These are phyloP conservation scores for Eupleurogrammus muticus DNA, from an alignment of 2,797 vertebrate genomes.

Conservation along the genomic window DNA sequence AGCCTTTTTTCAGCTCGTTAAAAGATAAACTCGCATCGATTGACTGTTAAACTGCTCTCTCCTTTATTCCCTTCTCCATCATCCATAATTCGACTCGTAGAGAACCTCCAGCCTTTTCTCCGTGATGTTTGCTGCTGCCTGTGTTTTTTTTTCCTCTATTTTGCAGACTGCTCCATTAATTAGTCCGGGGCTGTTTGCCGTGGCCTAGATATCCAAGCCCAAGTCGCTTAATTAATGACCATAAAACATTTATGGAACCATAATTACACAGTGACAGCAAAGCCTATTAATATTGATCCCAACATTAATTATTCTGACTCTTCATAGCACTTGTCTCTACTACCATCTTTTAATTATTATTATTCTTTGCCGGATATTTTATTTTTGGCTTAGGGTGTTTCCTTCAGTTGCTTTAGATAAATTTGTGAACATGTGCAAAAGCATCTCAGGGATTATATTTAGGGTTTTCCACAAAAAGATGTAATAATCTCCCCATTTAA, in stretches of 20 bases:
- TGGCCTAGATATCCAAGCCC: conserved; percentile 79
- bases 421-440: conserved; percentile 7
- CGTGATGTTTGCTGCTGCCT: conserved; percentile 37
- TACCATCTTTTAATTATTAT: conserved; percentile 23
- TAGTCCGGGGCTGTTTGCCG: conserved; percentile 73
- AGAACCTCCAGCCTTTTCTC: conserved; percentile 14
- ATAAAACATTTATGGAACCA: conserved; percentile 78
- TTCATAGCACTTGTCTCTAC: conserved; percentile 51
- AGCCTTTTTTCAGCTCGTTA: too few relatives aligned
- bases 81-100: conserved; percentile 44
- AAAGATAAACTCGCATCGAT: too few relatives aligned
- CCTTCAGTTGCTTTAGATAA: conserved; percentile 16
- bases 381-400: conserved; percentile 26
- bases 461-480: background rate
- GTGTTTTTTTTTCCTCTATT: conserved; percentile 59
- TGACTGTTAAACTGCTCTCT: background rate
- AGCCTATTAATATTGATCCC: conserved; percentile 77
- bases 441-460: background rate
- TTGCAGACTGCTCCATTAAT: conserved; percentile 72
- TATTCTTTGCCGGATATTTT: conserved; percentile 42
- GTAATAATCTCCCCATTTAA: background rate
- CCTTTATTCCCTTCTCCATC: conserved; percentile 24
- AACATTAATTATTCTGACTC: conserved; percentile 70
- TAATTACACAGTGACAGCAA: conserved; percentile 73
- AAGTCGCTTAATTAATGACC: conserved; percentile 80